Evolutionary conservation across 2,113 vertebrate genomes (phyloP), one percentile per base, ranked within the genome.

Genomic region (Onychorhynchus coronatus): DNA sequence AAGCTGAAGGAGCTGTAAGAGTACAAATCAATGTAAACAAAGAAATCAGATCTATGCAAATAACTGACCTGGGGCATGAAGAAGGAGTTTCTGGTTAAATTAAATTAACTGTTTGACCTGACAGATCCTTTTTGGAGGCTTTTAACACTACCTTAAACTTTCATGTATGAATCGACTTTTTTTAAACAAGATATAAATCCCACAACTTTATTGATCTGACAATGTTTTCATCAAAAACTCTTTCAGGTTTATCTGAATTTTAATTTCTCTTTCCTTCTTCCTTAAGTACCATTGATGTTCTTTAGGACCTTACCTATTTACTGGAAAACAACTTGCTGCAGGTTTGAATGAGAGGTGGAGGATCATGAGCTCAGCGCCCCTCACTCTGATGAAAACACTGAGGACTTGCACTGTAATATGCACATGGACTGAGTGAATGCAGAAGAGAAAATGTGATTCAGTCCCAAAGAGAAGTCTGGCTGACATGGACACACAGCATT

Each of bases 21-120:
- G 92, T 70, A 89, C 31, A 85, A 91, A 89, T 85, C 35, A 73
- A 23, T 42, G 31, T 95, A 91, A 93, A 93, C 52, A 94, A 95
- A 76, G 76, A 87, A 80, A 95, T 89, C n/a, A 67, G 55, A 87
- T 88, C 35, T 90, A 73, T 88, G 75, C 79, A 86, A 96, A 83
- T 79, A 76, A 75, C 39, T 78, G 61, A 76, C 44, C 72, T 61
- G 11, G 11, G 41, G 58, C 47, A 59, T 25, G 70, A 89, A 62
- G n/a, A 91, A 94, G 71, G 44, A 82, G 41, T 31, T 79, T 73
- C 49, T 67, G 18, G 30, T 23, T 88, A 53, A 87, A 87, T 82
- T 58, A 58, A 89, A 78, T 82, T 1, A 74, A 79, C 59, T 49
- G 8, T 66, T 89, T 70, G 72, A 89, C 37, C 65, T 49, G 53